phyloP scores from a whole-genome alignment of 1,140 invertebrate genomes.

The Diachasma alloeum region DNA sequence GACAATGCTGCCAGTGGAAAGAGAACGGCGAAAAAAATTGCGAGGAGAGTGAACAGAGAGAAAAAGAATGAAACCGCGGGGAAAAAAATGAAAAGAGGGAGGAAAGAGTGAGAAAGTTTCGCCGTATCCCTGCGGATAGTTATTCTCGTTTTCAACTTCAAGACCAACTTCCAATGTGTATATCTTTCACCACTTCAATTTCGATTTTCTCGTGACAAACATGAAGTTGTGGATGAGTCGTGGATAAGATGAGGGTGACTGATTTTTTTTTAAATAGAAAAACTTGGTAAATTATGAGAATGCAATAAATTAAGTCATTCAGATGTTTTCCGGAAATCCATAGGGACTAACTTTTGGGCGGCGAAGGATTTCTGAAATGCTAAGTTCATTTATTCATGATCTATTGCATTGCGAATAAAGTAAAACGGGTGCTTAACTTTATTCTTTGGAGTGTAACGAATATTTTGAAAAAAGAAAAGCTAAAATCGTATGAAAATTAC shows the following conservation, averaged over 20 bases:
- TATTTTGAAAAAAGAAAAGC: too few species aligned
- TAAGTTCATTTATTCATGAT: too few species aligned
- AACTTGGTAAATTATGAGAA: too few species aligned
- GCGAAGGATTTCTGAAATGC: too few species aligned
- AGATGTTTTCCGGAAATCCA: background rate
- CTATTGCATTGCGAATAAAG: too few species aligned
- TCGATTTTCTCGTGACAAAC: background rate
- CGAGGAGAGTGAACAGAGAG: background rate
- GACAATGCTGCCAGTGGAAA: constrained; percentile 13
- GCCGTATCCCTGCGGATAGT: constrained; percentile 15
- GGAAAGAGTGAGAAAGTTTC: constrained; percentile 20
- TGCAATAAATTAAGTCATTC: too few species aligned
- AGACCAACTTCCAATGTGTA: background rate
- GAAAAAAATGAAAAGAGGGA: background rate
- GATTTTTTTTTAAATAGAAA: background rate
- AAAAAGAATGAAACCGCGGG: background rate
- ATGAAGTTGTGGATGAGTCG: background rate
- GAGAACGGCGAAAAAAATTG: background rate
- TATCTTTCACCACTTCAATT: background rate
- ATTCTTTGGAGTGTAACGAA: too few species aligned
- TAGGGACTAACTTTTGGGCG: too few species aligned
- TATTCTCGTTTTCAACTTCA: constrained; percentile 7
- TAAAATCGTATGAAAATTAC: too few species aligned
- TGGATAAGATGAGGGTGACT: too few species aligned
- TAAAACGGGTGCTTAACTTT: too few species aligned